Conservation (phyloP, 2,113 vertebrate species). For the Scophthalmus maximus region DNA sequence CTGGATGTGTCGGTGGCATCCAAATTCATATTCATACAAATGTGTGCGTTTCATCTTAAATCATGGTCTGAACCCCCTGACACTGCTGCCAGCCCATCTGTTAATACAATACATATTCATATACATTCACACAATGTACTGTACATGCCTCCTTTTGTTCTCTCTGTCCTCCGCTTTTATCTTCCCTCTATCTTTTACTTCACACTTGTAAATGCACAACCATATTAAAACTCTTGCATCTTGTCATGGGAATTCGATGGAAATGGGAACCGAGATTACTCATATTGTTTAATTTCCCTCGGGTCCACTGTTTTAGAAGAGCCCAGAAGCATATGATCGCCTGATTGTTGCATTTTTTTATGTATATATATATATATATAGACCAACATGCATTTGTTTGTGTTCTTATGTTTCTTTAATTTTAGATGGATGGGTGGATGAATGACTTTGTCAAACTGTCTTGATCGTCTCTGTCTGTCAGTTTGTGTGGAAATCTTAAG, state of each 20-base stretch:
- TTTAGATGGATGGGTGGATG: slow-evolving; percentile 1
- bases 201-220: slow-evolving; percentile 61
- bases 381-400: slow-evolving; percentile 28
- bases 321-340: slow-evolving; percentile 61
- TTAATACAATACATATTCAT: slow-evolving; percentile 60
- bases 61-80: slow-evolving; percentile 42
- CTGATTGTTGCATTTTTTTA: slow-evolving; percentile 46
- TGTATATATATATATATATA: slow-evolving; percentile 21
- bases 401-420: slow-evolving; percentile 13
- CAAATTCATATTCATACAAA: slow-evolving; percentile 68
- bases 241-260: slow-evolving; percentile 72
- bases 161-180: slow-evolving; percentile 7
- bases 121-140: slow-evolving; percentile 13
- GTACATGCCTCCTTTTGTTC: slow-evolving; percentile 15
- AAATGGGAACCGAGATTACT: slow-evolving; percentile 72
- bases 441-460: slow-evolving; percentile 1
- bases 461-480: slow-evolving; percentile 6
- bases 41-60: slow-evolving; percentile 61
- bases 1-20: slow-evolving; percentile 50
- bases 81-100: slow-evolving; percentile 67
- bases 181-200: slow-evolving; percentile 1
- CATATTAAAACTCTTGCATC: slow-evolving; percentile 69
- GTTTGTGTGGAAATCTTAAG: slow-evolving; percentile 19
- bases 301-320: slow-evolving; percentile 60
- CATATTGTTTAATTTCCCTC: slow-evolving; percentile 78